Evolutionary conservation across 2,113 vertebrate genomes (phyloP).

Genomic region (Embiotoca jacksoni): DNA sequence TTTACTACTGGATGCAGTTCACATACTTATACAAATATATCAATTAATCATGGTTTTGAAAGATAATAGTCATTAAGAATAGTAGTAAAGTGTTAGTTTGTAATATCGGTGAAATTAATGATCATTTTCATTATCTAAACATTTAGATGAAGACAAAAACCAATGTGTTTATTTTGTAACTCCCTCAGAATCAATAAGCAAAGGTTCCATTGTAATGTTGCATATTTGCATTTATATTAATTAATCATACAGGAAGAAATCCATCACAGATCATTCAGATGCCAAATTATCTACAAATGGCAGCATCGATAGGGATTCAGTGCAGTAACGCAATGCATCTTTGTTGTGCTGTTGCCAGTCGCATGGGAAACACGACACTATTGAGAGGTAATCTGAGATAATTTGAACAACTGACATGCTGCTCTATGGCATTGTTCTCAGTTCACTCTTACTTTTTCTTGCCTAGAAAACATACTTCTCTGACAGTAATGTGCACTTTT

Average conservation of each 20-base stretch:
- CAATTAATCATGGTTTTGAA: too few species aligned
- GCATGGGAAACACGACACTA: conserved; percentile 51
- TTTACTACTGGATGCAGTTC: too few species aligned
- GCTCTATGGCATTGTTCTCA: conserved; percentile 51
- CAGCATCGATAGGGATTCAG: conserved; percentile 34
- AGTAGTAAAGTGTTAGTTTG: too few species aligned
- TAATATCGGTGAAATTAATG: too few species aligned
- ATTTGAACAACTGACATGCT: conserved; percentile 48
- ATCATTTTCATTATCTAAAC: too few species aligned
- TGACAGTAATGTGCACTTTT: background rate
- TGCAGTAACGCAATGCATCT: conserved; percentile 27
- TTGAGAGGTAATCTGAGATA: conserved; percentile 45
- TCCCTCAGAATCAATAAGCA: too few species aligned
- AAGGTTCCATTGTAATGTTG: too few species aligned
- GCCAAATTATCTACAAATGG: background rate
- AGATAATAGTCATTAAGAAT: too few species aligned
- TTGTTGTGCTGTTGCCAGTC: conserved; percentile 36
- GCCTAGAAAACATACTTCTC: background rate
- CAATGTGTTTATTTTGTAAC: too few species aligned
- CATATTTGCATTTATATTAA: background rate
- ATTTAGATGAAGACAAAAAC: too few species aligned
- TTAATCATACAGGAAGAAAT: conserved; percentile 25
- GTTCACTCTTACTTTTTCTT: conserved; percentile 23
- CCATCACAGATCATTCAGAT: background rate
- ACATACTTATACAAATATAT: too few species aligned